Evolutionary conservation across 2,113 vertebrate genomes (phyloP).

Genomic region (Smithornis capensis): DNA sequence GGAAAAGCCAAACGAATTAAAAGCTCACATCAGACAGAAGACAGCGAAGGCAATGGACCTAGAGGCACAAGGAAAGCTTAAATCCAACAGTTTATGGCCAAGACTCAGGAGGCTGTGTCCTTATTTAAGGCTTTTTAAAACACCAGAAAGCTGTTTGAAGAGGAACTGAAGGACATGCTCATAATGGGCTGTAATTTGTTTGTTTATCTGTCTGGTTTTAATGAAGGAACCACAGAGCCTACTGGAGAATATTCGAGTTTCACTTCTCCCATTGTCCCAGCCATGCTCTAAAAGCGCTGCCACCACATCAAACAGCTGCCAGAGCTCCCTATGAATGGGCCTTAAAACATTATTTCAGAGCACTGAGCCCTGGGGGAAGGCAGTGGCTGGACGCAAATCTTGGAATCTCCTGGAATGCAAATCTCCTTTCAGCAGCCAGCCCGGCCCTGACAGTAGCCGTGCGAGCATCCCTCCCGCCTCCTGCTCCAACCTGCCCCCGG

Average conservation of each 20-base stretch:
- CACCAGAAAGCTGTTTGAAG: constrained; percentile 57
- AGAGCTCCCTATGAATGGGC: neutral
- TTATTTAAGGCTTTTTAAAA: constrained; percentile 57
- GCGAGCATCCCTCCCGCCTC: neutral
- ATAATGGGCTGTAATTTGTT: constrained; percentile 51
- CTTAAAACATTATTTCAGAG: neutral
- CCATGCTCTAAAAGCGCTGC: neutral
- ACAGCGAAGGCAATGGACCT: neutral
- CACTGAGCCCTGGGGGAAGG: neutral
- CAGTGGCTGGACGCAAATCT: neutral
- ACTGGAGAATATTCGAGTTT: constrained; percentile 56
- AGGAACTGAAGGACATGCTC: constrained; percentile 25
- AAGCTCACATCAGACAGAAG: constrained; percentile 41
- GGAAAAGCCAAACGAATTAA: constrained; percentile 55
- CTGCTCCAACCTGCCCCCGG: constrained; percentile 25
- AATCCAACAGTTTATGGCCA: constrained; percentile 41
- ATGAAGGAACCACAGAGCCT: constrained; percentile 51
- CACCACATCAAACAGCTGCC: constrained; percentile 46
- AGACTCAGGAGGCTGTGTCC: constrained; percentile 19
- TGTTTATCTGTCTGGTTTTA: constrained; percentile 60
- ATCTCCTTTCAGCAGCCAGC: neutral
- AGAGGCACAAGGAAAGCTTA: constrained; percentile 43
- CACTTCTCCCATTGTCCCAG: constrained; percentile 47
- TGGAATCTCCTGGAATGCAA: constrained; percentile 35
- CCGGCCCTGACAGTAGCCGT: neutral